Percentiles rank a stretch among this genome's conserved stretches.
These are phyloP conservation scores for Amphipyra berbera DNA, from an alignment of 2,888 invertebrate genomes.

Conservation along the genomic window DNA sequence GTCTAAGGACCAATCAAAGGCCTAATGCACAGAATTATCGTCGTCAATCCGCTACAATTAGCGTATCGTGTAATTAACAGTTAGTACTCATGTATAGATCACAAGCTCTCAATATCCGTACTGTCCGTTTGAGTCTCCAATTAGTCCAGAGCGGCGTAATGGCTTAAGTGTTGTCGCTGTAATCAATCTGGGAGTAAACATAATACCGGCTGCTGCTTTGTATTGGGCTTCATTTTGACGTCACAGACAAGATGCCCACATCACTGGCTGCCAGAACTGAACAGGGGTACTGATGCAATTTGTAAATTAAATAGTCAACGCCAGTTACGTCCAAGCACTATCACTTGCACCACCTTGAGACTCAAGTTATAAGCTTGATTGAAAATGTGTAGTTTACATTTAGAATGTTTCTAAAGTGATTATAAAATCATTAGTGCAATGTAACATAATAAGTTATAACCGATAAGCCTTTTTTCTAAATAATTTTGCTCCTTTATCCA, in stretches of 20 bases:
- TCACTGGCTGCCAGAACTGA: neutral
- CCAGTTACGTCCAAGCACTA: neutral
- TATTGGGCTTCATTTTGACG: slow-evolving; percentile 35
- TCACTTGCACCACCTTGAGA: neutral
- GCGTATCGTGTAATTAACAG: slow-evolving; percentile 48
- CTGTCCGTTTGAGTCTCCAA: slow-evolving; percentile 67
- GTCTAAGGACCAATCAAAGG: slow-evolving; percentile 40
- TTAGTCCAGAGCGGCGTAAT: slow-evolving; percentile 69
- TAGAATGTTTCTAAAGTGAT: too few relatives aligned
- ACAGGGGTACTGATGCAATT: slow-evolving; percentile 14
- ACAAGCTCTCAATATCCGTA: slow-evolving; percentile 39
- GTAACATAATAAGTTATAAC: too few relatives aligned
- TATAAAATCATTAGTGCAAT: too few relatives aligned
- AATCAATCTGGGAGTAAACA: slow-evolving; percentile 74
- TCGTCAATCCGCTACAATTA: slow-evolving; percentile 44
- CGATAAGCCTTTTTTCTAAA: too few relatives aligned
- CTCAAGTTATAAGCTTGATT: too few relatives aligned
- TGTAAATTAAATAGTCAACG: slow-evolving; percentile 17
- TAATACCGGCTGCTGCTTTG: slow-evolving; percentile 73
- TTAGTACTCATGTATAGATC: slow-evolving; percentile 21
- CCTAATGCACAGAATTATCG: slow-evolving; percentile 23
- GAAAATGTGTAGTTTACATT: too few relatives aligned
- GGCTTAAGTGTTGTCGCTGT: slow-evolving; percentile 66
- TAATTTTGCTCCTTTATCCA: too few relatives aligned
- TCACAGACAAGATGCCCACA: slow-evolving; percentile 34